Evolutionary conservation across 2,888 invertebrate genomes (phyloP), one percentile per base, ranked within the genome.

Genomic region (Meliscaeva auricollis): DNA sequence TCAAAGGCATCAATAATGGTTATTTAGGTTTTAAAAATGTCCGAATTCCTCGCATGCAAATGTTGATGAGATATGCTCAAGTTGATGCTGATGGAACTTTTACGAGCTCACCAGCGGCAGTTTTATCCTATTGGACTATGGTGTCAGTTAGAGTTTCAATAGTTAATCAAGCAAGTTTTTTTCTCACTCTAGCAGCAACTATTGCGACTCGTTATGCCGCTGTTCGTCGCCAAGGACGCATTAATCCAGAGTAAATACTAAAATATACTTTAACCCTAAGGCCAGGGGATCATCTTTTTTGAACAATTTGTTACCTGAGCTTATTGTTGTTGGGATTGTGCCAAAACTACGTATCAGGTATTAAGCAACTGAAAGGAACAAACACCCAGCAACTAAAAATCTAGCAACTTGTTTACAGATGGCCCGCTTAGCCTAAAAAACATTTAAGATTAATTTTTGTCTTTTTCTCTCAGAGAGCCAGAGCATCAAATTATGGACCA

Each of bases 401-500:
- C n/a, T n/a, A n/a, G n/a, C n/a, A n/a, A n/a, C n/a, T n/a, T n/a
- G n/a, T n/a, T n/a, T n/a, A n/a, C n/a, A n/a, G n/a, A n/a, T n/a
- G n/a, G n/a, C n/a, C n/a, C n/a, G n/a, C n/a, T n/a, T n/a, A n/a
- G n/a, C n/a, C n/a, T n/a, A n/a, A n/a, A n/a, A 38, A 38, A 11
- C 11, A 38, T 11, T 9, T 38, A 38, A 38, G n/a, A n/a, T n/a
- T n/a, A n/a, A n/a, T n/a, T n/a, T n/a, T 13, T 1, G 9, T 15
- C 76, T 75, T 66, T n/a, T n/a, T n/a, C n/a, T 15, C 1, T 32
- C 89, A 97, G 97, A 60, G 95, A 95, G 87, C 95, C 95, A 0
- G 98, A 98, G 91, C 96, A 96, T 0, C 97, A 98, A 92, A 96
- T 99, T 88, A 91, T 99, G 38, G 97, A 98, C 91, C 99, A 97